Evolutionary conservation across 2,797 vertebrate genomes (phyloP).

Genomic region (Etheostoma nigrum): DNA sequence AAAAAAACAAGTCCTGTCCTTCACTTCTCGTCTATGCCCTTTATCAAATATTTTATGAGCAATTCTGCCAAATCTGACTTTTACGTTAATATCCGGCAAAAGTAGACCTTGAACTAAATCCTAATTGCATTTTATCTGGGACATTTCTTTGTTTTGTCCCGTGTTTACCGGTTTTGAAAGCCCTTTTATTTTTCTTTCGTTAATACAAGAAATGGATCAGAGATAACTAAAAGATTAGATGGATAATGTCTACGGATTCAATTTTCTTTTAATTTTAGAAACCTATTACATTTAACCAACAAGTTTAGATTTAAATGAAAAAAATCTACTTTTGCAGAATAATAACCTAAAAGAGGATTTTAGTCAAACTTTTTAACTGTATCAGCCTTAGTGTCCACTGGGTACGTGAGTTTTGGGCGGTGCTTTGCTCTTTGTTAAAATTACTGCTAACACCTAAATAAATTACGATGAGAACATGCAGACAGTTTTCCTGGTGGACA

Average conservation of each 20-base stretch:
- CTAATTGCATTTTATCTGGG: background rate
- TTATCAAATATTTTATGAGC: background rate
- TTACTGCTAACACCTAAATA: background rate
- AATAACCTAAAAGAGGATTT: slow-evolving; percentile 20
- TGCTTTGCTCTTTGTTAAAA: background rate
- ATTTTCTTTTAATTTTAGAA: background rate
- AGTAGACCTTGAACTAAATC: background rate
- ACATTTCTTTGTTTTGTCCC: background rate
- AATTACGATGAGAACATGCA: background rate
- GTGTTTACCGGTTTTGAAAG: background rate
- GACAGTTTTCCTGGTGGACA: slow-evolving; percentile 37
- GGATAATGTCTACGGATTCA: background rate
- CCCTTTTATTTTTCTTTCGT: background rate
- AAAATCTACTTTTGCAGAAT: slow-evolving; percentile 42
- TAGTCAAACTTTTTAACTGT: slow-evolving; percentile 21
- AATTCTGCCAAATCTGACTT: slow-evolving; percentile 27
- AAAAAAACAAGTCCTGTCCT: slow-evolving; percentile 6
- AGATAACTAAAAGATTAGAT: too few species aligned
- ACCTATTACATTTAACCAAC: background rate
- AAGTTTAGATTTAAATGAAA: background rate
- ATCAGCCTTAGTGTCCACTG: slow-evolving; percentile 41
- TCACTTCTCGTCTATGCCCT: slow-evolving; percentile 13
- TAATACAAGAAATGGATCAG: background rate
- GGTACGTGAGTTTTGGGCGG: background rate
- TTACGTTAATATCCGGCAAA: slow-evolving; percentile 23